Evolutionary conservation across 2,888 invertebrate genomes (phyloP).

Genomic region (Amblyteles armatorius): DNA sequence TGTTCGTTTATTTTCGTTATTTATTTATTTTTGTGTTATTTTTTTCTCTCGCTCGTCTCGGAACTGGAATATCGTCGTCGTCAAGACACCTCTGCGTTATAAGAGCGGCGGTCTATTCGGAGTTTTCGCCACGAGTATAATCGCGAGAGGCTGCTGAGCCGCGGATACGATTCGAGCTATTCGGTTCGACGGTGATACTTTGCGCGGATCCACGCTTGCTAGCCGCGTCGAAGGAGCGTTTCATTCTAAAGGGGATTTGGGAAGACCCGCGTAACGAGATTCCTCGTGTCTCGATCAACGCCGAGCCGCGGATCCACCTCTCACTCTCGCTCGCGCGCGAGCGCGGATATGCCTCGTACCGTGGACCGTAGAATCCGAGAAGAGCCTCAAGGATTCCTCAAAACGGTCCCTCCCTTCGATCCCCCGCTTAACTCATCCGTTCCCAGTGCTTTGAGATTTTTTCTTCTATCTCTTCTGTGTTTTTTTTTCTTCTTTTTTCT

Average conservation of each 20-base stretch:
- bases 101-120: slow-evolving; percentile 16
- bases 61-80: slow-evolving; percentile 60
- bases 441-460: slow-evolving; percentile 18
- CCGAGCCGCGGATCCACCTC: slow-evolving; percentile 62
- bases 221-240: slow-evolving; percentile 37
- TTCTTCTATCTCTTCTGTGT: slow-evolving; percentile 1
- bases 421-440: slow-evolving; percentile 22
- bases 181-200: slow-evolving; percentile 48
- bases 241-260: slow-evolving; percentile 68
- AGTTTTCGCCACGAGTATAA: slow-evolving; percentile 24
- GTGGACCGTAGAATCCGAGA: slow-evolving; percentile 63
- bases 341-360: slow-evolving; percentile 40
- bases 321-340: slow-evolving; percentile 51
- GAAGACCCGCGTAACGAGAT: slow-evolving; percentile 72
- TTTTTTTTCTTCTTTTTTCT: neutral
- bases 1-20: slow-evolving; percentile 9
- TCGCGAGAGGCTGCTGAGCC: slow-evolving; percentile 41
- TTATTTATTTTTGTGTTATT: slow-evolving; percentile 2
- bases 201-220: slow-evolving; percentile 45
- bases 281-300: slow-evolving; percentile 70
- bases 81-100: slow-evolving; percentile 11
- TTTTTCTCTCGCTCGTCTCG: neutral
- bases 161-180: slow-evolving; percentile 21
- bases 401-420: slow-evolving; percentile 67
- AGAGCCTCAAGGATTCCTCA: slow-evolving; percentile 67